phyloP scores from a whole-genome alignment of 2,888 invertebrate genomes.

The Pteria penguin region DNA sequence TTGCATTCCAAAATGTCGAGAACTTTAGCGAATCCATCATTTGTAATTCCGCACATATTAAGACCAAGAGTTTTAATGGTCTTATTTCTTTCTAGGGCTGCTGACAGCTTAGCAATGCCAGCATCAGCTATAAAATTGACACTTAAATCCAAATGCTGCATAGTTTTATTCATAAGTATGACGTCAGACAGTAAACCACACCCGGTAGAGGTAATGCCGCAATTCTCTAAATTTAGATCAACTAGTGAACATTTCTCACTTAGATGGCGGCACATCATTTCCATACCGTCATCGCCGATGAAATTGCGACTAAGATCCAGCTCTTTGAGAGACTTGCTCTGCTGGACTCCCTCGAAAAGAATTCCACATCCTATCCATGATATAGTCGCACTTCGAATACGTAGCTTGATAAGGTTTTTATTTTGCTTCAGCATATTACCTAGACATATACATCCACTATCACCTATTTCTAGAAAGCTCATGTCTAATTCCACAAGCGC shows the following conservation, averaged over 20 bases:
- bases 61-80: conserved; percentile 70
- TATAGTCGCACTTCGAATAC: conserved; percentile 73
- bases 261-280: conserved; percentile 70
- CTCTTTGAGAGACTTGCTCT: conserved; percentile 68
- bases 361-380: conserved; percentile 72
- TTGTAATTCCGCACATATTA: conserved; percentile 78
- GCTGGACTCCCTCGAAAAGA: conserved; percentile 69
- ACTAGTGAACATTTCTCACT: conserved; percentile 68
- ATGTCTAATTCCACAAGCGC: conserved; percentile 74
- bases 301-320: conserved; percentile 77
- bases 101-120: conserved; percentile 69
- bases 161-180: conserved; percentile 67
- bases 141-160: conserved; percentile 73
- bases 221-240: conserved; percentile 77
- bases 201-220: conserved; percentile 70
- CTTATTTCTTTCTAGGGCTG: conserved; percentile 72
- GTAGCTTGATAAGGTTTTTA: conserved; percentile 67
- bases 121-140: conserved; percentile 73
- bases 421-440: conserved; percentile 70
- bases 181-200: conserved; percentile 72
- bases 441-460: conserved; percentile 69
- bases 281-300: conserved; percentile 71
- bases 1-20: conserved; percentile 74
- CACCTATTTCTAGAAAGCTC: conserved; percentile 76
- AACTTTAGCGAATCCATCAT: conserved; percentile 74